Conservation (phyloP, 1,140 invertebrate genomes). For the Mamestra configurata region DNA sequence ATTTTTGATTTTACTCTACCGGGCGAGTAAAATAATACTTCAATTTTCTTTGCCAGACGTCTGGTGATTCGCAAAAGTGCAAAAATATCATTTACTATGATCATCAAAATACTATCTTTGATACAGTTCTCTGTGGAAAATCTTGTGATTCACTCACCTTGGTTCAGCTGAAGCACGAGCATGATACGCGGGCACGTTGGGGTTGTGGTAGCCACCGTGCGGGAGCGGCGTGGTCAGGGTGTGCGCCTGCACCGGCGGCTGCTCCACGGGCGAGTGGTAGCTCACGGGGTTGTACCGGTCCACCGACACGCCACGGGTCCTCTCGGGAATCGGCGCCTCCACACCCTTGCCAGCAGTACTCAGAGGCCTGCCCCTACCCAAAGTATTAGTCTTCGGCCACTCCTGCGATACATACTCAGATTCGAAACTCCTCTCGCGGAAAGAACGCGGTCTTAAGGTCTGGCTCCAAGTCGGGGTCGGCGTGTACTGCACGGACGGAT, state of each 20-base stretch:
- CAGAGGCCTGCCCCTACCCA: constrained; percentile 78
- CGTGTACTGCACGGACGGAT: constrained; percentile 65
- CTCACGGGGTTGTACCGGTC: constrained; percentile 82
- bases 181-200: constrained; percentile 81
- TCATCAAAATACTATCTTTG: too few species aligned
- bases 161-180: constrained; percentile 82
- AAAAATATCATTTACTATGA: too few species aligned
- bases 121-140: too few species aligned
- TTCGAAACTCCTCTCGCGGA: constrained; percentile 84
- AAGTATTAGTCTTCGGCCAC: constrained; percentile 80
- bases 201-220: constrained; percentile 78
- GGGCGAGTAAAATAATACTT: too few species aligned
- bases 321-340: constrained; percentile 69
- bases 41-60: too few species aligned
- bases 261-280: constrained; percentile 80
- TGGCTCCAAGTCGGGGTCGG: constrained; percentile 84
- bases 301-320: constrained; percentile 80
- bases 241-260: constrained; percentile 78
- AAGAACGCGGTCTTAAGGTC: constrained; percentile 81
- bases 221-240: constrained; percentile 73
- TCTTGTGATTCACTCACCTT: constrained; percentile 69
- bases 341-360: constrained; percentile 73
- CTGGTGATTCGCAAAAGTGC: too few species aligned
- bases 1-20: too few species aligned
- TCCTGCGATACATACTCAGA: constrained; percentile 81